phyloP scores from a whole-genome alignment of 2,888 invertebrate species.

The Thecophora atra region DNA sequence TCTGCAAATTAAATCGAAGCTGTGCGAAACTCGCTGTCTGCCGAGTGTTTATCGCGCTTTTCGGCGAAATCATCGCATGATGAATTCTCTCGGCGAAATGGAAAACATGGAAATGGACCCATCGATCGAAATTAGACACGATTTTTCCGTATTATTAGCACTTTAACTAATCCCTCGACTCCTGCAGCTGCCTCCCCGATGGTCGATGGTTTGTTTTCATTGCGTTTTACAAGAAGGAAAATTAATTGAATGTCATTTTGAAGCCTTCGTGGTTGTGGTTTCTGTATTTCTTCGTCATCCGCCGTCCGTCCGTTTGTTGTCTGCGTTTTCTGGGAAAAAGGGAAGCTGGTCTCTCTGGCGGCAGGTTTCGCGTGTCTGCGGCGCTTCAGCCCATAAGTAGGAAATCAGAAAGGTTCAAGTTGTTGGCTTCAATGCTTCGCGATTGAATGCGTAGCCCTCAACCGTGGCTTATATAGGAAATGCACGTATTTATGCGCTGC shows the following conservation, averaged over 20 bases:
- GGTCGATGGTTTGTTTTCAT: too few species aligned
- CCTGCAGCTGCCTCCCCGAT: background rate
- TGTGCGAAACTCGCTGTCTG: background rate
- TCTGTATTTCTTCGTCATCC: background rate
- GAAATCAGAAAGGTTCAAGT: background rate
- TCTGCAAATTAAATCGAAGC: conserved; percentile 14
- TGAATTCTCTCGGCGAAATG: background rate
- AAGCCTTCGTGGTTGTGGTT: conserved; percentile 3
- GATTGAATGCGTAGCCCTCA: conserved; percentile 26
- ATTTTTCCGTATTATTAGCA: conserved; percentile 23
- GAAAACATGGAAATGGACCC: background rate
- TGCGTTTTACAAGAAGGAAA: background rate
- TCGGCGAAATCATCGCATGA: conserved; percentile 3
- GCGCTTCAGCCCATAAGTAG: background rate
- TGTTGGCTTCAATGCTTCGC: background rate
- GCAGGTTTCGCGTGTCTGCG: background rate
- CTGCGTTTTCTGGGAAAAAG: conserved; percentile 11
- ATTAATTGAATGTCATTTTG: conserved; percentile 9
- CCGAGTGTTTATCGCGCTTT: background rate
- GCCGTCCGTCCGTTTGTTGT: background rate
- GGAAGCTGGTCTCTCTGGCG: background rate
- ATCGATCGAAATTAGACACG: conserved; percentile 23
- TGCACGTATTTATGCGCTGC: background rate
- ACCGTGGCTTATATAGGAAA: conserved; percentile 10
- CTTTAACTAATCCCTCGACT: background rate